Evolutionary conservation across 2,113 vertebrate species (phyloP).

Genomic region (Mastomys coucha): DNA sequence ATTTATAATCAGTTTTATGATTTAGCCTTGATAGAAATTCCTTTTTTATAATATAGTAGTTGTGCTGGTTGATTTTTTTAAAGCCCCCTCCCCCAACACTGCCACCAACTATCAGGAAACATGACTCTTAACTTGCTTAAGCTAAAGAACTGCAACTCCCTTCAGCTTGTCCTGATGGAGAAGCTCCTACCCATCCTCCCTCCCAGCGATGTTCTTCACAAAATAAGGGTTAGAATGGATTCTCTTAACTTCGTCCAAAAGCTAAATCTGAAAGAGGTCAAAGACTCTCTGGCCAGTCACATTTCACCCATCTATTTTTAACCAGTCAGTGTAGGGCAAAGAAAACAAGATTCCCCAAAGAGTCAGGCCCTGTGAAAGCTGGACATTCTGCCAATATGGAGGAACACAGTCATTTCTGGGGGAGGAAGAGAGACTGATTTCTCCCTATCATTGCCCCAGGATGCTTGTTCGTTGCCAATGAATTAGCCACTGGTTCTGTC

Average conservation of each 20-base stretch:
- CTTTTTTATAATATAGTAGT: not conserved
- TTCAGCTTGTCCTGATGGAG: not conserved
- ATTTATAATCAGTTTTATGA: not conserved
- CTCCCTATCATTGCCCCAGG: not conserved
- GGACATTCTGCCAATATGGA: slow-evolving; percentile 57
- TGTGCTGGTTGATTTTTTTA: not conserved
- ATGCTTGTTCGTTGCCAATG: not conserved
- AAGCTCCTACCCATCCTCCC: not conserved
- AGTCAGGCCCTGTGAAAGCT: slow-evolving; percentile 48
- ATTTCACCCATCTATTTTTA: slow-evolving; percentile 75
- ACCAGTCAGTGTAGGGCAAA: slow-evolving; percentile 46
- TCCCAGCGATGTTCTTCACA: slow-evolving; percentile 37
- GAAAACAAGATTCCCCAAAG: slow-evolving; percentile 70
- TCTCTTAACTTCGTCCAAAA: slow-evolving; percentile 78
- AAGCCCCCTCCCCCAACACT: not conserved
- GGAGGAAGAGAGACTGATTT: not conserved
- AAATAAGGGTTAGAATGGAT: slow-evolving; percentile 65
- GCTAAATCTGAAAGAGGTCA: slow-evolving; percentile 72
- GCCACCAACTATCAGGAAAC: not conserved
- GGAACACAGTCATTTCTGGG: not conserved
- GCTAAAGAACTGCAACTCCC: not conserved
- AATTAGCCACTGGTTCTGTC: not conserved
- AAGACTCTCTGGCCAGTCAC: slow-evolving; percentile 65
- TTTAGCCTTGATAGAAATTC: not conserved
- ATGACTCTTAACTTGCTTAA: not conserved